Conservation (phyloP, 2,113 vertebrate species). For the Lophura nycthemera region DNA sequence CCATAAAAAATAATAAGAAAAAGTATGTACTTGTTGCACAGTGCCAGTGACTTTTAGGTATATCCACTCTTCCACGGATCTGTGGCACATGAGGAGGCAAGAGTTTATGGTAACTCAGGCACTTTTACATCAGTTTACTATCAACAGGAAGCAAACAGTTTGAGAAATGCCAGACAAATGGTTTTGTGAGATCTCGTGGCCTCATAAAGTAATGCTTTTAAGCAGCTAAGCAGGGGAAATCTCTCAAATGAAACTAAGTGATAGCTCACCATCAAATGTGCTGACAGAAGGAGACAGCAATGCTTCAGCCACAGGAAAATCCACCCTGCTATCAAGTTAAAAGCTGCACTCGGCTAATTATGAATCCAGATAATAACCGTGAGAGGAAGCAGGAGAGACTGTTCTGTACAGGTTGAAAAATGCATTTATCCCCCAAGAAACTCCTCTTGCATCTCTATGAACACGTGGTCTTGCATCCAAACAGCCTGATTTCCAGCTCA, state of each 20-base stretch:
- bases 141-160: conserved; percentile 59
- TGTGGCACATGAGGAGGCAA: not conserved
- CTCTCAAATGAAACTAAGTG: conserved; percentile 23
- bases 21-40: not conserved
- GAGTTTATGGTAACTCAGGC: conserved; percentile 27
- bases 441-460: not conserved
- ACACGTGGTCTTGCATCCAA: not conserved
- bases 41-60: not conserved
- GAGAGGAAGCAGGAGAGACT: not conserved
- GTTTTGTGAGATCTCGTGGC: conserved; percentile 39
- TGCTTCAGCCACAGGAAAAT: not conserved
- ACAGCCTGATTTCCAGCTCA: not conserved
- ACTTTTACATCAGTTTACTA: conserved; percentile 36
- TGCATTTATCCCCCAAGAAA: not conserved
- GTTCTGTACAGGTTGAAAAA: not conserved
- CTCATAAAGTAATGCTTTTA: conserved; percentile 58
- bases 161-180: conserved; percentile 60
- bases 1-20: not conserved
- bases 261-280: not conserved
- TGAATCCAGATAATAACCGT: not conserved
- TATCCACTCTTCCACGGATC: not conserved
- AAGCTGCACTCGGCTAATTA: not conserved
- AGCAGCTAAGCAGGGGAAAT: conserved; percentile 30
- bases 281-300: not conserved
- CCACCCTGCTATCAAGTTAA: not conserved